Base-by-base conservation (phyloP, 2,888 invertebrate species). In the Ophion slaviceki region DNA sequence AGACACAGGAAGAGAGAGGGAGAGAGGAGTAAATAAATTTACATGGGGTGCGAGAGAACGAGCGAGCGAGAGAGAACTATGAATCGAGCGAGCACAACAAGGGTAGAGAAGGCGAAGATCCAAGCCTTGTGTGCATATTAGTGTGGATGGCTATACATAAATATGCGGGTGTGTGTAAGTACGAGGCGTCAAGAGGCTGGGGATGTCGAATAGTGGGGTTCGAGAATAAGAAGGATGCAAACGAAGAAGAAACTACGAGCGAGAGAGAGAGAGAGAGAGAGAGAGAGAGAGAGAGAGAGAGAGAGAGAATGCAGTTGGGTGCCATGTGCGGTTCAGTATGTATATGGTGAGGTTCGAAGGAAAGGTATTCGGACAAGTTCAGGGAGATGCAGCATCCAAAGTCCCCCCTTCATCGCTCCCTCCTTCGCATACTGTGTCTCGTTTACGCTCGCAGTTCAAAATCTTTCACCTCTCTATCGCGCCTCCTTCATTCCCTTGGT, bases 321-420 rank as follows among this genome's bases (percentile, higher is more conserved):
- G 92, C 91, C 92, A 92, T 92, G 92, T 92, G 92, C 91, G 91
- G 90, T 80, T 20, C n/a, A 68, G 68, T 45, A 61, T 68, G 32
- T 53, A 66, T 66, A 72, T 67, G 67, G 67, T 88, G 90, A 88
- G 90, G 88, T 89, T 89, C 89, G 90, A 88, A 88, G 89, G 88
- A 85, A 88, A 92, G 91, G 91, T 91, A 92, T 92, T 92, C 91
- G 90, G 90, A 89, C 91, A 91, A 91, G 90, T 91, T 91, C 90
- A 91, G 90, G 91, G 88, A 90, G 91, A 92, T 91, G 91, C 91
- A 89, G 91, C 87, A 72, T 66, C 67, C 78, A 78, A 74, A 85
- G 75, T 36, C 72, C 67, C 59, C 57, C 86, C 80, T 53, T 47
- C 72, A 61, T 61, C 45, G 59, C 74, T 71, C 61, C 79, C 66